Evolutionary conservation across 2,888 invertebrate genomes (phyloP), one percentile per base, ranked within the genome.

Genomic region (Lasioglossum villosulum): DNA sequence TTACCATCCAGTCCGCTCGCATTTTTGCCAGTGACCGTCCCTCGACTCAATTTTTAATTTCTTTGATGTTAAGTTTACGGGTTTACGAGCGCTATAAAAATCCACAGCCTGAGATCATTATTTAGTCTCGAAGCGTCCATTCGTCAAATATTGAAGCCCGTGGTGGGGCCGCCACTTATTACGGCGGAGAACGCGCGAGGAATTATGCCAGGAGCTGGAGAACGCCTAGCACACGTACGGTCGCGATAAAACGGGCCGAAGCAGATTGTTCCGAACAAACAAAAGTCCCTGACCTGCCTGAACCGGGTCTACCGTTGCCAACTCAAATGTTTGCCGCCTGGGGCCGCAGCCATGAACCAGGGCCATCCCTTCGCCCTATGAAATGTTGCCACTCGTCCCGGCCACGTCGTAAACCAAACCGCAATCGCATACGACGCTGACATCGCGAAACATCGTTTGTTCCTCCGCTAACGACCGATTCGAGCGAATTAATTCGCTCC

Each of bases 301-400:
- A 48, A 37, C 72, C 68, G 74, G 81, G 52, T 82, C 59, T 56
- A 52, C 75, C 66, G 8, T 75, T 82, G 86, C 90, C 89, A 90
- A 90, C 80, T 90, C 90, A 90, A 91, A 90, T 90, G 88, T 90
- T 90, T 89, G 80, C 89, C 84, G 83, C 80, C 81, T 85, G 85
- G 80, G 84, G 78, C 81, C 52, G 70, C 75, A 45, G 75, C 80
- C 80, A 76, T 48, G 75, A 77, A 72, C 37, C 70, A 74, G 45
- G 71, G 48, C 56, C 76, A 52, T 78, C 79, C 83, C 78, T 70
- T 52, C 85, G 80, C 30, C 48, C 73, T 77, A 71, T 74, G 83
- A 83, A 81, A 87, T 39, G 86, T 83, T 86, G 68, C 76, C 59
- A 56, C 52, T 83, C 86, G 66, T 45, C 72, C 80, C 63, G 34